Evolutionary conservation across 2,888 invertebrate species (phyloP), one percentile per base, ranked within the genome.

Genomic region (Drosophila emarginata): DNA sequence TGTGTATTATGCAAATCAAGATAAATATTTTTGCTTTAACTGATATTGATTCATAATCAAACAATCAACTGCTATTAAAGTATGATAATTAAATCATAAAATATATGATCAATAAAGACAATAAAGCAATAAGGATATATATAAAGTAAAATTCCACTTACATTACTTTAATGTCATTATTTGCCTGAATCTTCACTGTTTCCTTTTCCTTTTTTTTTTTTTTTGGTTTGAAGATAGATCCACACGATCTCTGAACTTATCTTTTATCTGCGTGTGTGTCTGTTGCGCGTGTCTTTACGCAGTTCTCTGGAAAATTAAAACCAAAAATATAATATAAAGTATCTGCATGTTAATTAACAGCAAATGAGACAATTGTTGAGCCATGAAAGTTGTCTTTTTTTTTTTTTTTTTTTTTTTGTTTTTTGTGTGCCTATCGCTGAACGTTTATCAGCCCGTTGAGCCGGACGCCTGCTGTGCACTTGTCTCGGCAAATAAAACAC

Each of bases 311-410:
- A 86, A 83, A 54, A 40, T 23, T 52, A 65, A 39, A 56, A n/a
- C n/a, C n/a, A 5, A 40, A 15, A 40, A 45, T 5, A 18, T 23
- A 23, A 21, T 45, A 45, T 45, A 21, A 54, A 23, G 54, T 39
- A 62, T 61, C 65, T 59, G 60, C 67, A 76, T 68, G 72, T 77
- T 83, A 86, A 87, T 88, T 86, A 83, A 73, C 63, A 68, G 64
- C 80, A 82, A 87, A 75, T 70, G 79, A 71, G 72, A 82, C 68
- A 70, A 77, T 77, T 76, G 73, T 62, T 65, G 62, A 39, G 21
- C 57, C 21, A 18, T 21, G 40, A 40, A 26, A 26, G 9, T 18
- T 52, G 32, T 76, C 65, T 57, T 69, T 66, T 64, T 26, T 26
- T 26, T 26, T 26, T 26, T 4, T 26, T 26, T 4, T 26, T 4